Evolutionary conservation across 2,888 invertebrate genomes (phyloP), one percentile per base, ranked within the genome.

Genomic region (Meliscaeva auricollis): DNA sequence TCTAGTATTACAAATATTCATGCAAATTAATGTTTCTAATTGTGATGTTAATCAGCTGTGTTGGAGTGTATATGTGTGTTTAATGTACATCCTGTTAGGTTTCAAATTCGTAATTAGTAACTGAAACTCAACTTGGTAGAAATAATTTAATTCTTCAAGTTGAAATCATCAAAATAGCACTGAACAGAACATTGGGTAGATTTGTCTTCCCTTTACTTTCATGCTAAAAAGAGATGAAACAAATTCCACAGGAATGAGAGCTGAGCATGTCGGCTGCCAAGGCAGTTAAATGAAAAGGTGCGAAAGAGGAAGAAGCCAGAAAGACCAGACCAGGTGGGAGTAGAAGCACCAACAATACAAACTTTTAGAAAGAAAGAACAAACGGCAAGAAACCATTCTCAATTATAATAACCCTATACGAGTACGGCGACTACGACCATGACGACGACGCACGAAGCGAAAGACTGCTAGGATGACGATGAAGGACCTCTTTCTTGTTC

Each of bases 121-220:
- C 69, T 82, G 77, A 77, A 87, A 77, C 69, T 74, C 85, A 74
- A 69, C 81, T 72, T 77, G 77, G 77, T 54, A 60, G 69, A 76
- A 46, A 87, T 81, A 87, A 87, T 82, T 87, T 82, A 87, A 87
- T 81, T 82, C 69, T 70, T 82, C 77, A 82, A 82, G 64, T 73
- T 87, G 85, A 82, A 87, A 77, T 81, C 81, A 69, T 80, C 75
- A 84, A 84, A 80, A 84, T 72, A 52, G 70, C 69, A 70, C 58
- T 66, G 74, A 83, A 83, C 60, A 35, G 74, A 83, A 83, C 60
- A 35, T 32, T 54, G 26, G 26, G 26, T 2, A 26, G 26, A 26
- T 3, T 26, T 26, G 26, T 7, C 1, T n/a, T 41, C 38, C 11
- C 60, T 26, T 38, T 9, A n/a, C 38, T 13, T 2, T 38, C 9